These are phyloP conservation scores for Tachysurus fulvidraco DNA, from an alignment of 2,113 vertebrate species.

Conservation along the genomic window DNA sequence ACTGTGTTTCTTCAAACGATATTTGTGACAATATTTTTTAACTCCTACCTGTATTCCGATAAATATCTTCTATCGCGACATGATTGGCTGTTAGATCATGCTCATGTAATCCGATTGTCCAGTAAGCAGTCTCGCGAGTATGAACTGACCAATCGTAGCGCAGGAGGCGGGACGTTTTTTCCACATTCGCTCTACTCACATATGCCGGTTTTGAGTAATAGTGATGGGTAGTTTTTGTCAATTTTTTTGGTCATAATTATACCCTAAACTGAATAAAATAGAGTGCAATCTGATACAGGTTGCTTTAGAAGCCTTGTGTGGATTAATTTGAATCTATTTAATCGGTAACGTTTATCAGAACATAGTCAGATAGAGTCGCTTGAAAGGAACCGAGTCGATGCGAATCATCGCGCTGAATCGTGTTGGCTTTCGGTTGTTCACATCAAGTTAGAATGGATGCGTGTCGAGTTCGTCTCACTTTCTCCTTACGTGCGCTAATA, in stretches of 20 bases:
- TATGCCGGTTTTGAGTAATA: neutral
- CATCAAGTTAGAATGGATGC: conserved; percentile 2
- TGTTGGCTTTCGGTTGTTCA: neutral
- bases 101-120: neutral
- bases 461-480: neutral
- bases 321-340: neutral
- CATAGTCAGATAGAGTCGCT: too few species aligned
- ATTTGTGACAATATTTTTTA: neutral
- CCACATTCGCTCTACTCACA: too few species aligned
- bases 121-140: neutral
- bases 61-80: neutral
- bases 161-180: neutral
- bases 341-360: neutral
- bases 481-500: neutral
- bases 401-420: neutral
- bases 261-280: too few species aligned
- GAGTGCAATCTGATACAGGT: neutral
- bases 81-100: neutral
- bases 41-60: neutral
- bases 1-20: neutral
- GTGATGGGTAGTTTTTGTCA: too few species aligned
- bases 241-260: neutral
- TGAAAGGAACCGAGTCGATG: neutral
- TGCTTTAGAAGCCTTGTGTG: neutral
- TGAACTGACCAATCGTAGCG: neutral